These are phyloP conservation scores for Meteorus sp. DNA, from an alignment of 1,140 invertebrate species.

Conservation along the genomic window DNA sequence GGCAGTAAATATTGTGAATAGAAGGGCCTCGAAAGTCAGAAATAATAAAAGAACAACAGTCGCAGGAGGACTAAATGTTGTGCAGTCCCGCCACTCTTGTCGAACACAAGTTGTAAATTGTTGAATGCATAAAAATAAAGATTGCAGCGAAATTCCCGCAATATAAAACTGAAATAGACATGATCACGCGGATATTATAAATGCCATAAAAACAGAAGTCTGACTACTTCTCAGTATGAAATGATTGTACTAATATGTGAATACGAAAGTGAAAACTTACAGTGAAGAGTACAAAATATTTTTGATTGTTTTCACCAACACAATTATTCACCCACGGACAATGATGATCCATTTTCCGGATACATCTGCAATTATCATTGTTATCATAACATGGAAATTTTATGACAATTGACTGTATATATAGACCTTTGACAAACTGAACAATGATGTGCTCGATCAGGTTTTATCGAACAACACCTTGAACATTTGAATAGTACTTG, in stretches of 20 bases:
- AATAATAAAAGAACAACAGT: constrained; percentile 95
- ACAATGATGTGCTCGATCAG: constrained; percentile 97
- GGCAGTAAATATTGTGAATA: constrained; percentile 98
- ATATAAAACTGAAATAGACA: constrained; percentile 89
- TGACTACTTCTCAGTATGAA: too few relatives aligned
- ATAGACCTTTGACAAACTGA: constrained; percentile 85
- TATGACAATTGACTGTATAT: constrained; percentile 3
- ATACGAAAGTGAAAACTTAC: constrained; percentile 64
- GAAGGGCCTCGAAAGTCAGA: constrained; percentile 92
- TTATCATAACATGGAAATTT: constrained; percentile 9
- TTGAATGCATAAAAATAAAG: constrained; percentile 86
- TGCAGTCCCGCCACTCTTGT: constrained; percentile 94
- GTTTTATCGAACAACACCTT: constrained; percentile 98
- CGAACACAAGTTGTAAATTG: constrained; percentile 94
- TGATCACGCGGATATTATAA: too few relatives aligned
- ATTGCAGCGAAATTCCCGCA: constrained; percentile 92
- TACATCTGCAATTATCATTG: constrained; percentile 66
- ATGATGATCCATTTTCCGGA: constrained; percentile 99
- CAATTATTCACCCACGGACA: constrained; percentile 99
- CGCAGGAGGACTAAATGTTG: constrained; percentile 89
- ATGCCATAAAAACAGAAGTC: too few relatives aligned
- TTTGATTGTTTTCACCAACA: constrained; percentile 99
- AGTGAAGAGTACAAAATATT: constrained; percentile 98
- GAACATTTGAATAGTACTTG: constrained; percentile 97
- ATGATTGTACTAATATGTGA: too few relatives aligned